A percentile compares a stretch with the other conserved stretches of the same genome.
These are phyloP conservation scores for Atta texana DNA, from an alignment of 1,140 invertebrate genomes.

Conservation along the genomic window DNA sequence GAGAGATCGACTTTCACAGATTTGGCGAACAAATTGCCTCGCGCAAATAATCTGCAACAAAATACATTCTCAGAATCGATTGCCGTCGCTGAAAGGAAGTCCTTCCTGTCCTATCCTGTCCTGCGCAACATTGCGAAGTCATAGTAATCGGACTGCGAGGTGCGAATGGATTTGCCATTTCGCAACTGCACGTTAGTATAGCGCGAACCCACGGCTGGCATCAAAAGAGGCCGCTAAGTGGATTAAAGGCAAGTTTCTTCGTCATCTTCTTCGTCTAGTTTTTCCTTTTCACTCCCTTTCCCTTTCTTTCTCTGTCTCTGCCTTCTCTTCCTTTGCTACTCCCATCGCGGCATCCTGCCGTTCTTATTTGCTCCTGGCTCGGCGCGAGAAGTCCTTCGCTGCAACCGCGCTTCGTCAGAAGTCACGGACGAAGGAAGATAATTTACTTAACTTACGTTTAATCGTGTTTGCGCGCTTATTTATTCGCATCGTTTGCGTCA, in stretches of 20 bases:
- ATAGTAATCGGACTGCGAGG: slow-evolving; percentile 50
- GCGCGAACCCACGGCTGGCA: slow-evolving; percentile 33
- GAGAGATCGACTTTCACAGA: slow-evolving; percentile 32
- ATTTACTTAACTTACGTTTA: slow-evolving; percentile 61
- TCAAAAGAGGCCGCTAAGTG: slow-evolving; percentile 72
- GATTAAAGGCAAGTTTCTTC: slow-evolving; percentile 72
- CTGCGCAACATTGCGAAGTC: slow-evolving; percentile 54
- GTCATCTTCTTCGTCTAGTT: slow-evolving; percentile 55
- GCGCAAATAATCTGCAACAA: slow-evolving; percentile 19
- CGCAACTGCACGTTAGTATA: slow-evolving; percentile 65
- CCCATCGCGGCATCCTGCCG: slow-evolving; percentile 38
- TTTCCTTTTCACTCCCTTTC: background rate
- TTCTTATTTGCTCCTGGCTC: slow-evolving; percentile 58
- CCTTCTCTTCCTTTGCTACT: slow-evolving; percentile 34
- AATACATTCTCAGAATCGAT: slow-evolving; percentile 40
- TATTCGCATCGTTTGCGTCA: slow-evolving; percentile 59
- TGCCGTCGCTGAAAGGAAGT: slow-evolving; percentile 64
- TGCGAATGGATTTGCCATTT: slow-evolving; percentile 72
- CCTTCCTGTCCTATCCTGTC: slow-evolving; percentile 54
- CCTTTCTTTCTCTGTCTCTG: background rate
- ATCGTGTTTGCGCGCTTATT: slow-evolving; percentile 63
- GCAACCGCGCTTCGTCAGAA: slow-evolving; percentile 61
- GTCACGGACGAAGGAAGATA: slow-evolving; percentile 62
- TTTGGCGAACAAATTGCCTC: slow-evolving; percentile 30
- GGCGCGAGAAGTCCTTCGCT: slow-evolving; percentile 57